phyloP scores from a whole-genome alignment of 2,113 vertebrate genomes.

The Oenanthe melanoleuca region DNA sequence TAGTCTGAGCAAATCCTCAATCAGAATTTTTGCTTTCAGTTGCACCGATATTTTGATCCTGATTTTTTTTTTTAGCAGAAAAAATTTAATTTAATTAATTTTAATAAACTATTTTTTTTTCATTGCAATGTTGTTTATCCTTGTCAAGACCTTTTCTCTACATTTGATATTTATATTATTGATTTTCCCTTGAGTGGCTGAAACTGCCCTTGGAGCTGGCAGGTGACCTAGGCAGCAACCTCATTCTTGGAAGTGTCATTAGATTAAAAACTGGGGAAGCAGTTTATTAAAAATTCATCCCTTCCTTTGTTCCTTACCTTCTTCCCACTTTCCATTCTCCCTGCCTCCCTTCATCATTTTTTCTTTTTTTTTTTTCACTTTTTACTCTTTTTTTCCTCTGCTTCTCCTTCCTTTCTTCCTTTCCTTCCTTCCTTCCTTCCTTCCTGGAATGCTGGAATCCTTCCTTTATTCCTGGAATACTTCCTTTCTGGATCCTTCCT shows the following conservation, averaged over 20 bases:
- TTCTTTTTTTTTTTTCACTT: background rate
- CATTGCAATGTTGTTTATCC: background rate
- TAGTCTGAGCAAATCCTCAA: background rate
- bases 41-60: rapidly evolving
- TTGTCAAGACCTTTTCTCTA: background rate
- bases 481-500: no score
- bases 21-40: background rate
- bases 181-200: background rate
- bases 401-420: background rate
- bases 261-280: background rate
- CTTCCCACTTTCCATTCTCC: background rate
- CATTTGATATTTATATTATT: background rate
- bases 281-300: background rate
- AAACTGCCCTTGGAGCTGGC: background rate
- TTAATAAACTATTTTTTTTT: background rate
- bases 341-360: rapidly evolving
- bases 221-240: background rate
- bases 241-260: background rate
- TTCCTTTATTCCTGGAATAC: no score
- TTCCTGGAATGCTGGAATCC: no score
- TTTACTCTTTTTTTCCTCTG: background rate
- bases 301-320: background rate
- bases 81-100: background rate
- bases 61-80: background rate
- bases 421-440: background rate